phyloP scores from a whole-genome alignment of 2,888 invertebrate species.

The Ectropis crepuscularia region DNA sequence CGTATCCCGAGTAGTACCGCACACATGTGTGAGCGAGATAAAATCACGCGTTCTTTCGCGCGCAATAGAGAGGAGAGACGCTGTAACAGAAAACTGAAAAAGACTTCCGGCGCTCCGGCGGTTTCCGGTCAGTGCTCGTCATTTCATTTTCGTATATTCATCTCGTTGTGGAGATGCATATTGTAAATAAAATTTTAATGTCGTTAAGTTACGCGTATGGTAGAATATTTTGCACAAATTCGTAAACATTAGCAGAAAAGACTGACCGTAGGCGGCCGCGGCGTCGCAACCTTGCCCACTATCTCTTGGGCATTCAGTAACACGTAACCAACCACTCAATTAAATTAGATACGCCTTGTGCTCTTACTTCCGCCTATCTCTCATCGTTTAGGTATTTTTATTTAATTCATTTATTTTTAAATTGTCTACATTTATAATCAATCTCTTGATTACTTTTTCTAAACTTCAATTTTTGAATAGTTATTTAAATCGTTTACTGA shows the following conservation, averaged over 20 bases:
- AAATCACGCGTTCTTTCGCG: constrained; percentile 37
- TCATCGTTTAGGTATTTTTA: constrained; percentile 16
- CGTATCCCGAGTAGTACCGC: constrained; percentile 37
- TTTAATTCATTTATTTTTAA: neutral
- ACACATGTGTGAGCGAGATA: constrained; percentile 43
- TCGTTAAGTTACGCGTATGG: constrained; percentile 76
- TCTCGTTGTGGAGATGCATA: constrained; percentile 63
- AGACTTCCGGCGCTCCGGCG: constrained; percentile 75
- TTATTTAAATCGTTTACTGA: constrained; percentile 52
- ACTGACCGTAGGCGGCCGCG: constrained; percentile 82
- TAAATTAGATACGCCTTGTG: constrained; percentile 17
- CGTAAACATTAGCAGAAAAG: constrained; percentile 81
- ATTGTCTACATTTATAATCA: neutral
- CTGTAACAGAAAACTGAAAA: constrained; percentile 47
- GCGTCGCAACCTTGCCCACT: constrained; percentile 69
- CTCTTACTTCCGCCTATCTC: constrained; percentile 29
- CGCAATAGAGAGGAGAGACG: constrained; percentile 47
- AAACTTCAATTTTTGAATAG: neutral
- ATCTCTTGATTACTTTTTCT: constrained; percentile 6
- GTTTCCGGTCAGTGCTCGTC: constrained; percentile 81
- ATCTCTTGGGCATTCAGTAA: constrained; percentile 67
- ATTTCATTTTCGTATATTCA: constrained; percentile 62
- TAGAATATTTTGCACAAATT: constrained; percentile 84
- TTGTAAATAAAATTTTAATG: constrained; percentile 79
- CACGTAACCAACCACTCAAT: constrained; percentile 17